These are phyloP conservation scores for Benthosema pterotum DNA, from an alignment of 2,797 vertebrate genomes.

Conservation along the genomic window DNA sequence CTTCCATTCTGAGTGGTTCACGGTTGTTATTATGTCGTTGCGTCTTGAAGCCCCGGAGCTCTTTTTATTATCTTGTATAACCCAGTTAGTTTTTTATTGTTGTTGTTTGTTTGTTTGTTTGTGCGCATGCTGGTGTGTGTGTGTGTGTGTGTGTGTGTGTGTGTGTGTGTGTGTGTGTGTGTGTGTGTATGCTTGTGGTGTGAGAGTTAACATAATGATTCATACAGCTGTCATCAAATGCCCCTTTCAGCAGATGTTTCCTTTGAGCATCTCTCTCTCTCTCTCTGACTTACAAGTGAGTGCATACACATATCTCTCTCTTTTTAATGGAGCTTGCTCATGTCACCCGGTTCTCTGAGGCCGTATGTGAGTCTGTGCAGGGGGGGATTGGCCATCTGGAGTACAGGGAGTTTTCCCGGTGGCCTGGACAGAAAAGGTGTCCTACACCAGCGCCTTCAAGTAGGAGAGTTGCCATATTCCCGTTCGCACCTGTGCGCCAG, in stretches of 20 bases:
- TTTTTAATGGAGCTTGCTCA: slow-evolving; percentile 45
- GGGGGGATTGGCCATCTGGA: too few species aligned
- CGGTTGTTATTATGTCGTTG: slow-evolving; percentile 67
- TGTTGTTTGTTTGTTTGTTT: too few species aligned
- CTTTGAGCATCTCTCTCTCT: slow-evolving; percentile 44
- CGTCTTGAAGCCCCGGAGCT: slow-evolving; percentile 70
- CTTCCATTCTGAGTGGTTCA: slow-evolving; percentile 55
- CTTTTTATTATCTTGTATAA: slow-evolving; percentile 71
- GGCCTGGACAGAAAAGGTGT: too few species aligned
- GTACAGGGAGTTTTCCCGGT: too few species aligned
- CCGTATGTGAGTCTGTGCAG: slow-evolving; percentile 22
- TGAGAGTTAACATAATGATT: slow-evolving; percentile 67
- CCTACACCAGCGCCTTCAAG: too few species aligned
- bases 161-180: slow-evolving; percentile 18
- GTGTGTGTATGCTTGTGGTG: slow-evolving; percentile 41
- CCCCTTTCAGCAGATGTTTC: slow-evolving; percentile 65
- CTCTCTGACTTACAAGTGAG: slow-evolving; percentile 51
- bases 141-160: slow-evolving; percentile 17
- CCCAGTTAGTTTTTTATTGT: too few species aligned
- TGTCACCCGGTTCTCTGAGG: slow-evolving; percentile 63
- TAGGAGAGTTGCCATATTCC: too few species aligned
- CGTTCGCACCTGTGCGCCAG: too few species aligned
- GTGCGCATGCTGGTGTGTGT: slow-evolving; percentile 47
- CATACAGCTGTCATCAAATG: slow-evolving; percentile 62
- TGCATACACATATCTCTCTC: slow-evolving; percentile 35